Evolutionary conservation across 1,140 invertebrate species (phyloP).

Genomic region (Sitophilus oryzae): DNA sequence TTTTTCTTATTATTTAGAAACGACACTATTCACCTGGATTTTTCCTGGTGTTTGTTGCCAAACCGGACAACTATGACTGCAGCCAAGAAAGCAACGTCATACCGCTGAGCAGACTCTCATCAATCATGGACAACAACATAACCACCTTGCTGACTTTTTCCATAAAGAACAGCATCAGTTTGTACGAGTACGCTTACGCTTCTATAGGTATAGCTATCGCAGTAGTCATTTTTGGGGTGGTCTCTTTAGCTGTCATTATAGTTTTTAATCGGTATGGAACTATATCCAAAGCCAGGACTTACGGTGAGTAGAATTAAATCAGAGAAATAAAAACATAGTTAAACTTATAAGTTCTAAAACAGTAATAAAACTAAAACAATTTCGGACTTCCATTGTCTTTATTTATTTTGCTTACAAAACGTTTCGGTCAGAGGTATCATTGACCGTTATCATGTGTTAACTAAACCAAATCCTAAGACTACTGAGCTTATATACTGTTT

Average conservation of each 20-base stretch:
- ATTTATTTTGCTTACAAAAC: too few species aligned
- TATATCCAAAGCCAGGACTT: slow-evolving; percentile 23
- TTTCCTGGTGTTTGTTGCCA: slow-evolving; percentile 75
- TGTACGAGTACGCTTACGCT: slow-evolving; percentile 25
- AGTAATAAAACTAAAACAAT: too few species aligned
- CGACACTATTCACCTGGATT: slow-evolving; percentile 61
- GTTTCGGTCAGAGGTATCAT: too few species aligned
- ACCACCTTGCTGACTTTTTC: slow-evolving; percentile 37
- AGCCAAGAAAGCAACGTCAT: slow-evolving; percentile 40
- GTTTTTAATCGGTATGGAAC: slow-evolving; percentile 29
- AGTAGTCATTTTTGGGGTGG: slow-evolving; percentile 19
- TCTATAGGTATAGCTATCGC: slow-evolving; percentile 18
- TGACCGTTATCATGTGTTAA: too few species aligned
- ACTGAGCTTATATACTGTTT: too few species aligned
- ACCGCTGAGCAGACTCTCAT: slow-evolving; percentile 33
- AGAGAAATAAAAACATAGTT: too few species aligned
- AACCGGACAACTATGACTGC: slow-evolving; percentile 69
- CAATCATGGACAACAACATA: slow-evolving; percentile 48
- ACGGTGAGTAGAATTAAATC: too few species aligned
- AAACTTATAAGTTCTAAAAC: too few species aligned
- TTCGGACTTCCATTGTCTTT: too few species aligned
- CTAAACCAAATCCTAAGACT: too few species aligned
- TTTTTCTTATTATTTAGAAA: slow-evolving; percentile 48
- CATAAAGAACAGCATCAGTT: slow-evolving; percentile 28
- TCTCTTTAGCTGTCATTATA: slow-evolving; percentile 19